Base-by-base conservation (phyloP, 2,797 vertebrate genomes). In the Sebastes diploproa region DNA sequence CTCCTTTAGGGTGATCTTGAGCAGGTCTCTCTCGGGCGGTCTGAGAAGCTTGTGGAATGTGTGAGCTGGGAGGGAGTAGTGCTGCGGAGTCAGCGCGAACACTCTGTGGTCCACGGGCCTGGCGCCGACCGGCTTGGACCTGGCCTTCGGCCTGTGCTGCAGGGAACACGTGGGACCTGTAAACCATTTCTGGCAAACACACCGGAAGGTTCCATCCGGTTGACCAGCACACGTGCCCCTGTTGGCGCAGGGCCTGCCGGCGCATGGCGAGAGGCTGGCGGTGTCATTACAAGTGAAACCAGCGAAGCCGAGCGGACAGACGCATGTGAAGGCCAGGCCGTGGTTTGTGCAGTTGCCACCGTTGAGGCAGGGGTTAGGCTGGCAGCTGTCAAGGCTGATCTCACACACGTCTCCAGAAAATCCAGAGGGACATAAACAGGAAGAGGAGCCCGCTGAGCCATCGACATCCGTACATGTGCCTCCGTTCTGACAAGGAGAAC, bases 1-100 rank as follows among this genome's bases (percentile, higher is more conserved):
- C 93, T 98, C 96, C 91, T 97, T 98, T 86, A 97, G 92, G 38
- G 97, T 96, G 91, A 98, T 97, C 93, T 97, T 99, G 34, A 98
- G 95, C 83, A 98, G 83, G 81, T 96, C 96, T 58, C 96, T 96
- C 42, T 96, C 96, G 2, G 96, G 95, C 0, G 92, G 93, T 20
- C 94, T 93, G 0, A 96, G 91, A 20, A 96, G 91, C 90, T 95
- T 96, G 77, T 97, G 97, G 87, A 96, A 97, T 86, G 94, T 91
- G 82, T 97, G 96, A 2, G 94, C 93, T 3, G 94, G 92, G 29
- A 95, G 75, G 55, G 95, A 96, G 89, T 96, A 95, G 88, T 94
- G 94, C 80, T 95, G 95, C 0, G 92, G 91, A 6, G 75, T 69
- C 3, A 91, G 84, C 0, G 91, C 84, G n/a, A 94, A 92, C 66